Percentiles rank a stretch among this genome's conserved stretches.
Evolutionary conservation across 2,888 invertebrate genomes (phyloP).

Genomic region (Cloeon dipterum): DNA sequence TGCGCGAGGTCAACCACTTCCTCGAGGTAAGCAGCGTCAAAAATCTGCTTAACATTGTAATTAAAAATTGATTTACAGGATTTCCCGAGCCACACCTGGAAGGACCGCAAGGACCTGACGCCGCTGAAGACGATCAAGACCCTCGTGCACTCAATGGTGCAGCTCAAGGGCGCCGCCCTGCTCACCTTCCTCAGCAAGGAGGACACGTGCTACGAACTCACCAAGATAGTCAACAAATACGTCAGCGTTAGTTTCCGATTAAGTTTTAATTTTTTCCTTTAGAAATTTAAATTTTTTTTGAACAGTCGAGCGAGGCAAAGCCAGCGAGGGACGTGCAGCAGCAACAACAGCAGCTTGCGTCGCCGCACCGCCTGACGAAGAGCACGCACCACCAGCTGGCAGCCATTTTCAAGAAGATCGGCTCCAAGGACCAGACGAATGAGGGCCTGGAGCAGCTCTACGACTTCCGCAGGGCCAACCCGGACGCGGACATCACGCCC

Average conservation of each 20-base stretch:
- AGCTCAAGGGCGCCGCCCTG: slow-evolving; percentile 63
- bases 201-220: neutral
- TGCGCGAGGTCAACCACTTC: slow-evolving; percentile 71
- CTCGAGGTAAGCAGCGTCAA: slow-evolving; percentile 35
- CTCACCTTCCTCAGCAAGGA: slow-evolving; percentile 43
- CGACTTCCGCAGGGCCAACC: slow-evolving; percentile 54
- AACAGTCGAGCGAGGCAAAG: neutral
- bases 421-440: slow-evolving; percentile 60
- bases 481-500: slow-evolving; percentile 65
- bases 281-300: neutral
- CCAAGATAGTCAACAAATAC: neutral
- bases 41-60: no score
- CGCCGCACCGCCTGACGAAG: slow-evolving; percentile 32
- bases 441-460: slow-evolving; percentile 59
- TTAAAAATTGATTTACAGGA: slow-evolving; percentile 18
- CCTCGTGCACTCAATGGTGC: slow-evolving; percentile 73
- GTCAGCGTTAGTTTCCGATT: neutral
- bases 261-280: no score
- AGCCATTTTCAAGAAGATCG: slow-evolving; percentile 76
- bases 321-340: neutral
- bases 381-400: slow-evolving; percentile 67
- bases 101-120: slow-evolving; percentile 59
- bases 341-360: slow-evolving; percentile 17
- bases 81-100: slow-evolving; percentile 74
- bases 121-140: slow-evolving; percentile 75